Conservation (phyloP, 2,888 invertebrate genomes). For the Heterodera filipjevi region DNA sequence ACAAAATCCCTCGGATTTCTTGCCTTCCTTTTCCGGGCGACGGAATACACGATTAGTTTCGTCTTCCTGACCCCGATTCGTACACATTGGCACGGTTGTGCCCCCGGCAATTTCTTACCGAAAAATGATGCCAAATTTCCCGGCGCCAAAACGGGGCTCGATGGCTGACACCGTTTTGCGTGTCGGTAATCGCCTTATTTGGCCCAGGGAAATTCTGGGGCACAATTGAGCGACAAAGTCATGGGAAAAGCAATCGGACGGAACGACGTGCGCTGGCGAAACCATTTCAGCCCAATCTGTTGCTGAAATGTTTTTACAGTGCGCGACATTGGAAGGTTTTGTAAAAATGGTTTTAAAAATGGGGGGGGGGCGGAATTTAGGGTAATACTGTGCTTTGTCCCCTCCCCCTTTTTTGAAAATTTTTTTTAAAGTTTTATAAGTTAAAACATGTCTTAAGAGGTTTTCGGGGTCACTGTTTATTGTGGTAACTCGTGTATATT, state of each 20-base stretch:
- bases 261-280: neutral
- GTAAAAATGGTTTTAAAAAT: no score
- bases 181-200: conserved; percentile 2
- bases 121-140: neutral
- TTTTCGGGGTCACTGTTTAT: no score
- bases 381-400: no score
- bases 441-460: no score
- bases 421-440: no score
- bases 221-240: neutral
- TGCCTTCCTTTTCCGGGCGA: neutral
- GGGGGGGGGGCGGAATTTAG: no score
- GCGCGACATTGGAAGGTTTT: neutral
- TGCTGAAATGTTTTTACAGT: conserved; percentile 16
- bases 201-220: neutral
- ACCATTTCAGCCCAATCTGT: conserved; percentile 8
- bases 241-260: neutral
- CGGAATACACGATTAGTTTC: neutral
- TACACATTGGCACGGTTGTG: neutral
- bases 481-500: no score
- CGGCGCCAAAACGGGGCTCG: conserved; percentile 4
- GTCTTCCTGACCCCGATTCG: neutral
- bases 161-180: neutral
- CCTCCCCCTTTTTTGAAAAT: no score
- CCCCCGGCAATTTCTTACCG: neutral
- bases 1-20: neutral